Evolutionary conservation across 2,113 vertebrate genomes (phyloP).

Genomic region (Aphyosemion australe): DNA sequence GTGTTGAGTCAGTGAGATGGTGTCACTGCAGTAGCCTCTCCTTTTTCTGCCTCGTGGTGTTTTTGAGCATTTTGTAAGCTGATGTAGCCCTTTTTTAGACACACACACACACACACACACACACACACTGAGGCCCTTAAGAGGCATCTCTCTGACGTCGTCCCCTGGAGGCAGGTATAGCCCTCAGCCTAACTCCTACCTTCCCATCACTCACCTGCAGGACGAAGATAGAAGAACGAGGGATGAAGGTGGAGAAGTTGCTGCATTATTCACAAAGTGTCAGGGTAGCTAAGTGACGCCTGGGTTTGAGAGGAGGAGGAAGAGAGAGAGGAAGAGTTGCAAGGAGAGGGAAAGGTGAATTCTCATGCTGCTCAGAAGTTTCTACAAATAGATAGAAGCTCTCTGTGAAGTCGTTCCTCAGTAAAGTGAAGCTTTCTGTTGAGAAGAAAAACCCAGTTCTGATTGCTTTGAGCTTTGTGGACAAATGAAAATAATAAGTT

Average conservation of each 20-base stretch:
- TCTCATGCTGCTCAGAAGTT: conserved; percentile 43
- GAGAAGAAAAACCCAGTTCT: not conserved
- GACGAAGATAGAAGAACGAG: conserved; percentile 51
- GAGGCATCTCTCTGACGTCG: conserved; percentile 38
- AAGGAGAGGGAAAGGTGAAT: conserved; percentile 58
- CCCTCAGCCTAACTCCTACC: conserved; percentile 47
- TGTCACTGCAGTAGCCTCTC: conserved; percentile 48
- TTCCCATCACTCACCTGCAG: conserved; percentile 65
- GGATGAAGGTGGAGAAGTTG: conserved; percentile 54
- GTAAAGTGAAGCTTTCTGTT: not conserved
- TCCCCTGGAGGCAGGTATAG: conserved; percentile 64
- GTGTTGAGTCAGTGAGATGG: conserved; percentile 52
- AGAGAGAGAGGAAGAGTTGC: conserved; percentile 33
- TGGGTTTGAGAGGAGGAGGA: conserved; percentile 37
- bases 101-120: conserved; percentile 7
- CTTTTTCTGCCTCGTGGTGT: conserved; percentile 38
- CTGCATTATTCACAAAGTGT: conserved; percentile 75
- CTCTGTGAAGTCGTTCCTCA: not conserved
- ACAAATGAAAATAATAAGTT: conserved; percentile 18
- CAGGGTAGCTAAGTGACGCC: conserved; percentile 59
- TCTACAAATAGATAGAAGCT: conserved; percentile 35
- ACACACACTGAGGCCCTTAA: conserved; percentile 17
- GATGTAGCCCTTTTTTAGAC: conserved; percentile 54
- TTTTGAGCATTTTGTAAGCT: conserved; percentile 62
- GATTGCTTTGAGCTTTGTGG: conserved; percentile 8